Base-by-base conservation (phyloP, 2,113 vertebrate species). In the Pardalotus punctatus region DNA sequence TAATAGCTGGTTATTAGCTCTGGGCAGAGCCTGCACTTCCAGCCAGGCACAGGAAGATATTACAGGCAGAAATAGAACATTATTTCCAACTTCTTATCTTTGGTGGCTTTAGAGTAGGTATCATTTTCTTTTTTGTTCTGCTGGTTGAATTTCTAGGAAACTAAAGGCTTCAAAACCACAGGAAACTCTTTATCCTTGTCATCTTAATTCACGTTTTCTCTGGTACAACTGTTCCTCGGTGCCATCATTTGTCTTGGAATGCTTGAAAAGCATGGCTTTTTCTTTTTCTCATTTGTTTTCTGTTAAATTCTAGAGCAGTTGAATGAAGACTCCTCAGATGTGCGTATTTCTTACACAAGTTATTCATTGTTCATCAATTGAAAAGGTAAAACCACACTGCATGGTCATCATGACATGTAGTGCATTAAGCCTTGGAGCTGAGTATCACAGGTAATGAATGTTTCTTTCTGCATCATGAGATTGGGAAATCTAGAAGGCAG, bases 1-100 rank as follows among this genome's bases (percentile, higher is more conserved):
- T 94, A 90, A 94, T 90, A 94, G 72, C 31, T 90, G 86, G 25
- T 88, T 81, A 94, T 96, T 95, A 96, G 81, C 94, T 91, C 62
- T 88, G 88, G 88, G 88, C 74, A 88, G 79, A 81, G 58, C 48
- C n/a, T 33, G 56, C 51, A 10, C 90, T 84, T 42, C 67, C 76
- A 93, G 10, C 27, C 82, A 90, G 69, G n/a, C 83, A 67, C 0
- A 0, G 70, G 50, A 80, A 93, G 50, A 42, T 57, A 88, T 65
- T 73, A 54, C 50, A 80, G 74, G 56, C 62, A 91, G 48, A 82
- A 89, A 94, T 28, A 62, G 9, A 67, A 87, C 17, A 58, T 61
- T 76, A 88, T 90, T 92, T 84, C 83, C 78, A 61, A 48, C 15
- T 81, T 48, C 64, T 86, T 86, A 82, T 78, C 73, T 88, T 87